Base-by-base conservation (phyloP, 2,113 vertebrate genomes). In the Mixornis gularis region DNA sequence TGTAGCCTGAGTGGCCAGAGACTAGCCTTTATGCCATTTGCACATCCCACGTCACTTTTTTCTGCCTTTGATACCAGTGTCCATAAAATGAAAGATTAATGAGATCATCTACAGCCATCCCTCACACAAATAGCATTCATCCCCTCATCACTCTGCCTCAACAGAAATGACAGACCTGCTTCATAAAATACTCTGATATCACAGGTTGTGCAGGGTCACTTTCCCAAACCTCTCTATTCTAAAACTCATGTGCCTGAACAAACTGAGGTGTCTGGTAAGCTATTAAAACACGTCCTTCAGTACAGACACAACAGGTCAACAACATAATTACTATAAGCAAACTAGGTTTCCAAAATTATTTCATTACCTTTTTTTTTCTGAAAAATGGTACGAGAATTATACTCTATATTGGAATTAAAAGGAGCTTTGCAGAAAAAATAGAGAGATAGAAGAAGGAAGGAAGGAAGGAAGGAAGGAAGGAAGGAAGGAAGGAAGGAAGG, bases 51-150 rank as follows among this genome's bases (percentile, higher is more conserved):
- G 52, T 76, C 70, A 53, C 79, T 90, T 92, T 80, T 87, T 72
- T 85, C 85, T 96, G 40, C 66, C 68, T 93, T 90, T 90, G 88
- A 95, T 95, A 85, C n/a, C n/a, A 48, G n/a, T 56, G 66, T 78
- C 91, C 48, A 30, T 94, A 94, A 96, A 95, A 94, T 78, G 79
- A 94, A 95, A 95, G 85, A 96, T 91, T 93, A 95, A 96, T 96
- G 87, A 91, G 68, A 73, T 76, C 24, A 29, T 92, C 68, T 83
- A 76, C 78, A 93, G 87, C 63, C 78, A 76, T 86, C 70, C 91
- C 77, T 90, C 68, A 53, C 36, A 17, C 81, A 87, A 89, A 92
- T 91, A 91, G 41, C 77, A 79, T 94, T 84, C 80, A 93, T 69
- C 52, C 59, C 27, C 63, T 88, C 84, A 79, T 93, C 90, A 71